Evolutionary conservation across 2,888 invertebrate species (phyloP), one percentile per base, ranked within the genome.

Genomic region (Crematogaster levior): DNA sequence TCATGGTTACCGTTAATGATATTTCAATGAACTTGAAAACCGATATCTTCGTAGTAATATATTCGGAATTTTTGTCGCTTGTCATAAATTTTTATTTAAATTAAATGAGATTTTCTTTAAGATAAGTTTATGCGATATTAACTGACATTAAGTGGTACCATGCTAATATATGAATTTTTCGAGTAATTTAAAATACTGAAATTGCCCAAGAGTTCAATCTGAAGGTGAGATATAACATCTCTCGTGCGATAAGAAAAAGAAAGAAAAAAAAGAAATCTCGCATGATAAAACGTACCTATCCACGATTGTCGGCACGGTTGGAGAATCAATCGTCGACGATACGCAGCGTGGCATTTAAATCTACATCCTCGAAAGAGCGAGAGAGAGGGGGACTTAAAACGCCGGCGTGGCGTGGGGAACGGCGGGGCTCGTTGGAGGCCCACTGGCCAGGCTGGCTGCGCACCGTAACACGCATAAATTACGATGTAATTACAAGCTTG

Each of bases 401-500:
- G 74, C 1, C 40, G 37, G 48, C 4, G 58, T 30, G 43, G 18
- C 12, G 48, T 56, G 40, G 51, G 56, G 61, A 46, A 56, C 66
- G 37, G 72, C 34, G 53, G 61, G 80, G 81, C 82, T 74, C 81
- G 85, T 82, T 83, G 73, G 81, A 83, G 85, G 88, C 85, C 85
- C 84, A 79, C 77, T 84, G 86, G 84, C 85, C 87, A 84, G 82
- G 86, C 89, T 88, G 88, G 85, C 89, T 90, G 85, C 90, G 88
- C 91, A 91, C 92, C 92, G 92, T 93, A 93, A 92, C 92, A 92
- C 93, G 93, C 93, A 93, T 93, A 93, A 93, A 93, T 93, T 93
- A 93, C 93, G 92, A 93, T 92, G 93, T 93, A 93, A 93, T 93
- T 93, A 93, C 92, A 93, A 93, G 92, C 91, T 89, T 87, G 92